A percentile compares a stretch with the other conserved stretches of the same genome.
Evolutionary conservation across 2,888 invertebrate species (phyloP).

Genomic region (Aphelenchoides bicaudatus): DNA sequence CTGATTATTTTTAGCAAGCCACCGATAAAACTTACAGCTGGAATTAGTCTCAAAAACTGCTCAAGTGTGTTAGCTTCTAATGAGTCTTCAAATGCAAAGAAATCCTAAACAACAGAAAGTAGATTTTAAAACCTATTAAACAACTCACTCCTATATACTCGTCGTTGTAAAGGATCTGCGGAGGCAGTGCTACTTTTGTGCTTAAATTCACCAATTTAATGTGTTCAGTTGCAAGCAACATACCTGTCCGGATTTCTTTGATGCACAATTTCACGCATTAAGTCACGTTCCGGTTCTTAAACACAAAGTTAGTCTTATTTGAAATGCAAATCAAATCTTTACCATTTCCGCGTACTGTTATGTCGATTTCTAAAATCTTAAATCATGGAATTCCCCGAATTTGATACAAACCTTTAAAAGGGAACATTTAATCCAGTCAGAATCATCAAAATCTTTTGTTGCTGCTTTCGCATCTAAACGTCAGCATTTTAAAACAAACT

Average conservation of each 20-base stretch:
- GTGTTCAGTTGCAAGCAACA: no score
- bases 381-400: no score
- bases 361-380: constrained; percentile 85
- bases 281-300: constrained; percentile 81
- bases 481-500: constrained; percentile 4
- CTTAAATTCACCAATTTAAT: constrained; percentile 64
- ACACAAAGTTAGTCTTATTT: no score
- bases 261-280: constrained; percentile 89
- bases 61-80: constrained; percentile 44
- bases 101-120: constrained; percentile 34
- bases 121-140: background rate
- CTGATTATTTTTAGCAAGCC: no score
- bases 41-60: constrained; percentile 40
- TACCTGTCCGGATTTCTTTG: no score
- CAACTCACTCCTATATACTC: constrained; percentile 84
- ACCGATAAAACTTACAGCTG: constrained; percentile 10
- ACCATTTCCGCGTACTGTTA: constrained; percentile 81
- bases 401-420: no score
- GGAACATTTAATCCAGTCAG: constrained; percentile 84
- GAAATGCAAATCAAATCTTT: no score
- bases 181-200: constrained; percentile 62
- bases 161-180: constrained; percentile 87
- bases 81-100: constrained; percentile 43
- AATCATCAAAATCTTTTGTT: constrained; percentile 87
- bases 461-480: constrained; percentile 87